Base-by-base conservation (phyloP, 2,888 invertebrate genomes). In the Meghimatium bilineatum region DNA sequence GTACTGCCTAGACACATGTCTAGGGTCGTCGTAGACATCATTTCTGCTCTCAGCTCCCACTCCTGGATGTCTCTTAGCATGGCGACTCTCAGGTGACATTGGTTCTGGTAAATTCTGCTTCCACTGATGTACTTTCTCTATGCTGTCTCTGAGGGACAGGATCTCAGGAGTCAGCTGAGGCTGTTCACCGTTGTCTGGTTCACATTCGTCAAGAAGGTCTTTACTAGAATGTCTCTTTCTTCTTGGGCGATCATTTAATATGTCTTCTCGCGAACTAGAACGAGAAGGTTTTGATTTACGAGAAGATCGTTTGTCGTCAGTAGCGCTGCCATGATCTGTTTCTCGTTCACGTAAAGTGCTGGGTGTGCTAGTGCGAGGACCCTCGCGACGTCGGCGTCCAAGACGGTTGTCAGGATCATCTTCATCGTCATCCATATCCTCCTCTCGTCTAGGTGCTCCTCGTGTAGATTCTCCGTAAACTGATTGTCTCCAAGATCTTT, bases 101-200 rank as follows among this genome's bases (percentile, higher is more conserved):
- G 86, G 85, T 72, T 87, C 86, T 44, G 88, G 87, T 44, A 93
- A 88, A 34, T 91, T 90, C 85, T 92, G 91, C 84, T 92, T 92
- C 93, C 93, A 93, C 63, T 88, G 90, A 38, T 91, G 89, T n/a
- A 93, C 93, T 85, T 93, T 93, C 79, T 93, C 93, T 63, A 93
- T 92, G 87, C 92, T 93, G 44, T 93, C 93, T 71, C 92, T 89
- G 67, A 93, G 85, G 23, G 90, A 90, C 36, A 93, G 85, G 32
- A 89, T 91, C 85, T 92, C 93, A 23, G 91, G 90, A 20, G 93
- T 92, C 69, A 92, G 87, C n/a, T 90, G 88, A 26, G 88, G 82
- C 32, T 80, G 83, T 0, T 78, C 85, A 5, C 76, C 71, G 29
- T 44, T 69, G n/a, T 85, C 85, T 20, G 60, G 38, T 20, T 85